Base-by-base conservation (phyloP, 2,888 invertebrate species). In the Nomada goodeniana region DNA sequence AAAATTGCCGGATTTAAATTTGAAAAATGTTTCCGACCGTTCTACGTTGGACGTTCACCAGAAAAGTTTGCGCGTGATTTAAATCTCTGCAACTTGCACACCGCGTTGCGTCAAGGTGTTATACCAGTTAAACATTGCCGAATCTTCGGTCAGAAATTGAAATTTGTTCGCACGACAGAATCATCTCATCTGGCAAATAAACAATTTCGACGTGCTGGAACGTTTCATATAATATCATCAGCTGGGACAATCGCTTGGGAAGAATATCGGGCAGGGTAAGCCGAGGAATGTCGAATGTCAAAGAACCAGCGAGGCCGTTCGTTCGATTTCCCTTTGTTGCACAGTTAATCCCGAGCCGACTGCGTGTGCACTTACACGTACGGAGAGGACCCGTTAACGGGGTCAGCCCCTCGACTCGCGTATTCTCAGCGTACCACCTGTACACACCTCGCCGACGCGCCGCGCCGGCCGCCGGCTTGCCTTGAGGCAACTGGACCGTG, bases 371-470 rank as follows among this genome's bases (percentile, higher is more conserved):
- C 74, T 53, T 72, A 20, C 75, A 61, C 73, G 57, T 57, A 61
- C 59, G 44, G 23, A 53, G 79, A 47, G 71, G 70, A 59, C 80
- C 77, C 50, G 80, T 79, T 88, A 87, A 88, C 88, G 86, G 79
- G 88, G 87, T 87, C 88, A 86, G 74, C 81, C 82, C 70, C 77
- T 72, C 71, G 76, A 72, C 79, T 79, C 74, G 76, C 69, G 75
- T 76, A 76, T 88, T 86, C 86, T 83, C 77, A 75, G 63, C 47
- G 73, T 36, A 71, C 76, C 83, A 88, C 83, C 80, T 86, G 85
- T 76, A 79, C 80, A 11, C 72, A 36, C 64, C 42, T 47, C 69
- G 71, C 44, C 53, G 74, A 71, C 67, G 20, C 59, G 59, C 50
- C 15, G 59, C 18, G 36, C 13, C 36, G 50, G 20, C 44, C 26